Evolutionary conservation across 2,113 vertebrate species (phyloP).

Genomic region (Silurus glanis): DNA sequence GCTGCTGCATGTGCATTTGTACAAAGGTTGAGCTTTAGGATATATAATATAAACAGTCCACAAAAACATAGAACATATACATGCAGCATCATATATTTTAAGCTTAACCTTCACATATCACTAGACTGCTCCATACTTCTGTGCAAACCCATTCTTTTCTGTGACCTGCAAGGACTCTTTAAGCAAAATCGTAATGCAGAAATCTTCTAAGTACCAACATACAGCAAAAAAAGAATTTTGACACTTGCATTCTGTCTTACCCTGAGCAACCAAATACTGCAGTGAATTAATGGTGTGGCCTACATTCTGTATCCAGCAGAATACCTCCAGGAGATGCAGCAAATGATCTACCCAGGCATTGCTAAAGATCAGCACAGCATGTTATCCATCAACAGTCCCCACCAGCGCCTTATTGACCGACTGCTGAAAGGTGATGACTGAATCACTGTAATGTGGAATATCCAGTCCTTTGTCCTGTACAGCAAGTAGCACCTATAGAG

Average conservation of each 20-base stretch:
- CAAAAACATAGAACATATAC: not conserved
- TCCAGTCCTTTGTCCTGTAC: not conserved
- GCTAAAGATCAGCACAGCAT: not conserved
- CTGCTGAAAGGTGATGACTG: not conserved
- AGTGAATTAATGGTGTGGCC: not conserved
- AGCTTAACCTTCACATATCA: too few relatives aligned
- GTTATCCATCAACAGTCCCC: not conserved
- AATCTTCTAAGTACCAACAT: not conserved
- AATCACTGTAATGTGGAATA: not conserved
- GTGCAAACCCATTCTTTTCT: not conserved
- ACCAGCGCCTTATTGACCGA: not conserved
- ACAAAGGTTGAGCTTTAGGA: not conserved
- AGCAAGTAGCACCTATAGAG: not conserved
- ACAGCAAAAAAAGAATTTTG: not conserved
- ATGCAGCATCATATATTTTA: not conserved
- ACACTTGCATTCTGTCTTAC: not conserved
- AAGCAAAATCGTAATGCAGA: not conserved
- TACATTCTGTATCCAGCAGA: not conserved
- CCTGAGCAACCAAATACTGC: not conserved
- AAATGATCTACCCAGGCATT: not conserved
- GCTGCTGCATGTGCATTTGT: slow-evolving; percentile 6
- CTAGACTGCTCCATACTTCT: not conserved
- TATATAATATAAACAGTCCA: not conserved
- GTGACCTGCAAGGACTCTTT: not conserved
- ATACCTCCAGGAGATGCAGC: not conserved